Evolutionary conservation across 2,797 vertebrate species (phyloP).

Genomic region (Neomorphus geoffroyi): DNA sequence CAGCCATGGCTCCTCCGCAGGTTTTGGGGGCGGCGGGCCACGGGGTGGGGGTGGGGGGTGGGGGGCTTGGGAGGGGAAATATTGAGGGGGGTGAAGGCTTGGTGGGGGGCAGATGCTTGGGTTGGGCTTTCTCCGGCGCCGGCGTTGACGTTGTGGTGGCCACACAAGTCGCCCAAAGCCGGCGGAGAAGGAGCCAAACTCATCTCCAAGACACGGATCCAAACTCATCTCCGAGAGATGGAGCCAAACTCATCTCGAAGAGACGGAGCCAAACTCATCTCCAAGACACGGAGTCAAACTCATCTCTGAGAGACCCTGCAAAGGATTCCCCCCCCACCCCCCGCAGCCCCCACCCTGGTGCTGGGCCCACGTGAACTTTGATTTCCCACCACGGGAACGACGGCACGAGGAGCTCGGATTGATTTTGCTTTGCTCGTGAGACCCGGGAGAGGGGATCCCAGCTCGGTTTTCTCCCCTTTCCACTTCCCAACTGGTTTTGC

Average conservation of each 20-base stretch:
- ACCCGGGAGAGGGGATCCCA: background rate
- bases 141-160: background rate
- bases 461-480: background rate
- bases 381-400: background rate
- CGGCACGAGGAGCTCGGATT: background rate
- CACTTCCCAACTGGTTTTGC: background rate
- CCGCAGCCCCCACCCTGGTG: too few species aligned
- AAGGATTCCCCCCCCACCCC: background rate
- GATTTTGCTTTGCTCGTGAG: background rate
- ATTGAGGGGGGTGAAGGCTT: background rate
- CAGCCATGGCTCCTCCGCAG: background rate
- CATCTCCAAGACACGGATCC: too few species aligned
- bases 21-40: background rate
- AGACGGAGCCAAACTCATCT: too few species aligned
- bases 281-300: background rate
- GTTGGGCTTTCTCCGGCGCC: background rate
- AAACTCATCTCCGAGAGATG: too few species aligned
- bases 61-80: too few species aligned
- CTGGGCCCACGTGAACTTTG: accelerated
- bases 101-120: too few species aligned
- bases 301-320: background rate
- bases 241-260: too few species aligned
- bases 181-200: too few species aligned
- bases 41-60: background rate
- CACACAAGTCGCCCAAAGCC: too few species aligned